Base-by-base conservation (phyloP, 2,113 vertebrate species). In the Heloderma charlesbogerti region DNA sequence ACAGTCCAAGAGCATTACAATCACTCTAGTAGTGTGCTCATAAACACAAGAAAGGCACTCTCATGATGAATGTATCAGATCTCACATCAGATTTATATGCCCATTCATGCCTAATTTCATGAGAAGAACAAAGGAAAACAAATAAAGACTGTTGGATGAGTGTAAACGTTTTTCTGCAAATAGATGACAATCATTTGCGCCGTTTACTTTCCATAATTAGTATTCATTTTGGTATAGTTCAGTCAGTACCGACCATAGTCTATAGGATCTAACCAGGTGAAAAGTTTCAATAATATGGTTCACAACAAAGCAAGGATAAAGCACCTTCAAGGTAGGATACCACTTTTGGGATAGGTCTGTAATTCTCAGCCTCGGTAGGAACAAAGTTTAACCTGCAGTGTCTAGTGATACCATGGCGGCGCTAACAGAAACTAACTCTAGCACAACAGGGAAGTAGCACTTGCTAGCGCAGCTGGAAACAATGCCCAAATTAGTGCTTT, bases 31-130 rank as follows among this genome's bases (percentile, higher is more conserved):
- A 82, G 87, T 34, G 43, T 69, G 48, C 22, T 57, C 45, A 71
- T 82, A 54, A 82, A 89, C 63, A 40, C 12, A 89, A 71, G 77
- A 29, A 66, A 79, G 29, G 37, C 60, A 9, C 25, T 25, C 40
- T 20, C 27, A 48, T 31, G 60, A 34, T 80, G 57, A 66, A 69
- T 54, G 69, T 48, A 51, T 51, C 7, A 3, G 27, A 66, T 69
- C 10, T 15, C 34, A 79, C 29, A 66, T 88, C 31, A 71, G 87
- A 69, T 69, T 66, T 77, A 66, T 78, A 57, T 67, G 27, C 60
- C 60, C 60, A 63, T 81, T 71, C 77, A 88, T 71, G 87, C 43
- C 78, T 81, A 69, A 89, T 89, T 71, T 89, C 45, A 88, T 22
- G 57, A 54, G 45, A 72, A 82, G 34, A 57, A 82, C 8, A 51